Conservation (phyloP, 37 sponge, comb jelly and placozoan genomes). For the Oscarella lobularis region DNA sequence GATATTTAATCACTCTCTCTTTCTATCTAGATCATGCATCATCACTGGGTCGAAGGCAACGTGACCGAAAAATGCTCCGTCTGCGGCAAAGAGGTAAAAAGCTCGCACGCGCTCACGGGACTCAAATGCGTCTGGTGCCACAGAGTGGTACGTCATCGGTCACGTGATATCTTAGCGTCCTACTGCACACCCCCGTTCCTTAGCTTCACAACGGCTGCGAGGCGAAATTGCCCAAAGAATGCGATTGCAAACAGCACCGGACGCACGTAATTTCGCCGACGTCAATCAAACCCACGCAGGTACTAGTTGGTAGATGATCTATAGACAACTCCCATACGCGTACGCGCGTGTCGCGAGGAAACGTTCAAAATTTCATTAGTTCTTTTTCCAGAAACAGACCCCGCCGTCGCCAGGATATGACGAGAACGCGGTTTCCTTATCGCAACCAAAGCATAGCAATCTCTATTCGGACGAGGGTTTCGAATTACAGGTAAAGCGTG, state of each 20-base stretch:
- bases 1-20: neutral
- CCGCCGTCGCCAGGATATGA: too few species aligned
- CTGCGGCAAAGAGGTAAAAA: slow-evolving; percentile 10
- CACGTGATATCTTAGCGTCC: too few species aligned
- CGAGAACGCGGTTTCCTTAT: too few species aligned
- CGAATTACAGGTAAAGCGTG: neutral
- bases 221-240: neutral
- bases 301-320: too few species aligned
- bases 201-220: slow-evolving; percentile 4
- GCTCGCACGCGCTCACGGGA: neutral
- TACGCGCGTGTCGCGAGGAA: too few species aligned
- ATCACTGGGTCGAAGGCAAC: slow-evolving; percentile 16
- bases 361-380: too few species aligned
- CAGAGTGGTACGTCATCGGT: neutral
- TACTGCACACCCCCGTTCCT: neutral
- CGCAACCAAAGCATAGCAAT: neutral
- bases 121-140: slow-evolving; percentile 10
- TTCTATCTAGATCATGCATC: slow-evolving; percentile 3
- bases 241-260: slow-evolving; percentile 5
- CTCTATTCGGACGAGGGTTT: neutral
- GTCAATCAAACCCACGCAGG: neutral
- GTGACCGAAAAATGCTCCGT: neutral
- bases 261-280: neutral
- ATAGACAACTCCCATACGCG: too few species aligned
- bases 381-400: too few species aligned